Conservation (phyloP, 2,888 invertebrate genomes). For the Germaria angustata region DNA sequence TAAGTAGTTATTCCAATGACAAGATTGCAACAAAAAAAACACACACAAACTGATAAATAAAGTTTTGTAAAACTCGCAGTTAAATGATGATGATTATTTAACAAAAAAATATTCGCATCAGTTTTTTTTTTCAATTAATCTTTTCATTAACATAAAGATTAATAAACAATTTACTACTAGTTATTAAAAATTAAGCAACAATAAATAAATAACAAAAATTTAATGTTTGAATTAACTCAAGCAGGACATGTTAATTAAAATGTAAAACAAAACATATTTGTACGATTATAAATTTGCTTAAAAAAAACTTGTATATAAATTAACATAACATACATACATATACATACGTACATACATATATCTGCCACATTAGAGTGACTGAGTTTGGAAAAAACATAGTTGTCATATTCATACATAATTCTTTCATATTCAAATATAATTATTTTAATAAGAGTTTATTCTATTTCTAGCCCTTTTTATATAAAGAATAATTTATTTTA, state of each 20-base stretch:
- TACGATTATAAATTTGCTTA: background rate
- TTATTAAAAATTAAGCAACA: background rate
- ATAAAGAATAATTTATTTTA: too few species aligned
- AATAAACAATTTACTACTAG: constrained; percentile 42
- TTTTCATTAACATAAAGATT: constrained; percentile 17
- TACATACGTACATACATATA: too few species aligned
- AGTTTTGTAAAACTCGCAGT: constrained; percentile 35
- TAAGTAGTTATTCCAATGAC: constrained; percentile 51
- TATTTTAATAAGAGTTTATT: too few species aligned
- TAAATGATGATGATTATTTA: constrained; percentile 51
- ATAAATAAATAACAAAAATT: background rate
- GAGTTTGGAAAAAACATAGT: too few species aligned
- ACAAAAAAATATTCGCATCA: constrained; percentile 30
- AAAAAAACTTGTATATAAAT: constrained; percentile 10
- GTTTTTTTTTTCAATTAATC: background rate
- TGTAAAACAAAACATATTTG: constrained; percentile 21
- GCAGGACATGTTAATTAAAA: constrained; percentile 35
- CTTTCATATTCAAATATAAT: too few species aligned
- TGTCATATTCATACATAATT: too few species aligned
- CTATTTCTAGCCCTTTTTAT: too few species aligned
- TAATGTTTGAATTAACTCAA: constrained; percentile 30
- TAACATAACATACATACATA: background rate
- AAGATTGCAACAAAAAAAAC: constrained; percentile 11
- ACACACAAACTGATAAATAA: background rate
- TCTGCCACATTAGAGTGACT: too few species aligned